A percentile compares a stretch with the other conserved stretches of the same genome.
These are phyloP conservation scores for Caenorhabditis imperialis DNA, from an alignment of 2,888 invertebrate species.

Conservation along the genomic window DNA sequence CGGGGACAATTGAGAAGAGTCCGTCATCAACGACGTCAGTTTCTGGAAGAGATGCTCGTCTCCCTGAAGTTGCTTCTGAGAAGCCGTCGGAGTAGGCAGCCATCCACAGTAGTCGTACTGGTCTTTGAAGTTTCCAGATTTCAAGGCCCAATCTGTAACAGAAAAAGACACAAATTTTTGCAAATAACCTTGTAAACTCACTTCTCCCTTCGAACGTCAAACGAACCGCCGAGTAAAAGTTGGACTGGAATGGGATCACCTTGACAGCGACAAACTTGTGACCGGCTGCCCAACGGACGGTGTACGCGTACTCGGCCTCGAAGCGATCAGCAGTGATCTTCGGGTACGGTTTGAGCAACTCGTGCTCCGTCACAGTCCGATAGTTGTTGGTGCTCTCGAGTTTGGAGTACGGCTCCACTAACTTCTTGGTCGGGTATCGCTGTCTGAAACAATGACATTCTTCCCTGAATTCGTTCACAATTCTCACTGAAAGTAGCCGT, in stretches of 20 bases:
- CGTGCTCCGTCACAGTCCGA: constrained; percentile 41
- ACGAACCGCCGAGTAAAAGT: constrained; percentile 46
- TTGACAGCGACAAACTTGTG: constrained; percentile 24
- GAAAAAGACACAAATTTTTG: background rate
- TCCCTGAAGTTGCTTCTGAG: background rate
- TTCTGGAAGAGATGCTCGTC: background rate
- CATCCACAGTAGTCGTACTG: constrained; percentile 54
- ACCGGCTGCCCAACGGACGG: constrained; percentile 49
- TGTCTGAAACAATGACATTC: background rate
- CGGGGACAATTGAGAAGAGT: constrained; percentile 30
- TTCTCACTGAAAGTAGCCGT: constrained; percentile 9
- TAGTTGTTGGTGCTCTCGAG: constrained; percentile 31
- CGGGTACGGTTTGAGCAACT: constrained; percentile 25
- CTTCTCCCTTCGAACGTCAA: constrained; percentile 49
- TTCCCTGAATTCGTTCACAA: background rate
- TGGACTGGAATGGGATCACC: constrained; percentile 50
- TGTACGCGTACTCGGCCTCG: constrained; percentile 51
- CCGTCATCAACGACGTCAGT: constrained; percentile 18
- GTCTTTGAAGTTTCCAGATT: constrained; percentile 44
- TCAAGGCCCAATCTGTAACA: constrained; percentile 45
- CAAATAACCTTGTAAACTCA: background rate
- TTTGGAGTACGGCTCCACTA: constrained; percentile 5
- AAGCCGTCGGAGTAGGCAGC: constrained; percentile 18
- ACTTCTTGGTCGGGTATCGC: background rate
- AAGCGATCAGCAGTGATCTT: constrained; percentile 38